Evolutionary conservation across 2,113 vertebrate genomes (phyloP), one percentile per base, ranked within the genome.

Genomic region (Rhinopithecus roxellana): DNA sequence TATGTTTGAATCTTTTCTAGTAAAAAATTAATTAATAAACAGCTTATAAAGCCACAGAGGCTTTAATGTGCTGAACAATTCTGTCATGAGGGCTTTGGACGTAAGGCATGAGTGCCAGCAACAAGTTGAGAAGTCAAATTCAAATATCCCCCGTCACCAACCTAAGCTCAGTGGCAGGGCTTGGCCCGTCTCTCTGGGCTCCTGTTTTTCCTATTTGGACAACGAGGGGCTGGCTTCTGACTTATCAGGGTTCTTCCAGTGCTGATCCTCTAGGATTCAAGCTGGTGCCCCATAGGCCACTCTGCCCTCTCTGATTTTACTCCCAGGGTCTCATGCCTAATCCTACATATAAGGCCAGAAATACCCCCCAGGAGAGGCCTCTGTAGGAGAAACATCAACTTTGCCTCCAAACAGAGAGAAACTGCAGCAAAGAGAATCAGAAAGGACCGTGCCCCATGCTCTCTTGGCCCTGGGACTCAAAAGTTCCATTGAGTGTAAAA

Each of bases 1-100:
- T 77, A 16, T 50, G 75, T 84, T 95, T 96, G 91, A 95, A 79
- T 86, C 89, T 86, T 97, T 79, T 38, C 70, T 79, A 97, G 75
- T 91, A 85, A 97, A 88, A 74, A 85, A 59, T 74, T 79, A 93
- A 78, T 59, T 74, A 92, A 74, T 90, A 81, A 96, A 92, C 8
- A 90, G 61, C 75, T 79, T 91, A 70, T 55, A 89, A 88, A 96
- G 55, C 45, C 35, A 32, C 59, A 74, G 61, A 79, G 35, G 8
- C 79, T 72, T 87, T 97, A 85, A 64, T 82, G 2, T 59, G 17
- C 74, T 48, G 23, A 48, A 48, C 57, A 35, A 48, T 48, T 87
- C 75, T 64, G 55, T 72, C 18, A 27, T 0, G 8, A 18, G 40
- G 13, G 18, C 67, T 78, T 96, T 11, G 20, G 40, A 75, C 35